Evolutionary conservation across 2,888 invertebrate species (phyloP), one percentile per base, ranked within the genome.

Genomic region (Spodoptera exigua): DNA sequence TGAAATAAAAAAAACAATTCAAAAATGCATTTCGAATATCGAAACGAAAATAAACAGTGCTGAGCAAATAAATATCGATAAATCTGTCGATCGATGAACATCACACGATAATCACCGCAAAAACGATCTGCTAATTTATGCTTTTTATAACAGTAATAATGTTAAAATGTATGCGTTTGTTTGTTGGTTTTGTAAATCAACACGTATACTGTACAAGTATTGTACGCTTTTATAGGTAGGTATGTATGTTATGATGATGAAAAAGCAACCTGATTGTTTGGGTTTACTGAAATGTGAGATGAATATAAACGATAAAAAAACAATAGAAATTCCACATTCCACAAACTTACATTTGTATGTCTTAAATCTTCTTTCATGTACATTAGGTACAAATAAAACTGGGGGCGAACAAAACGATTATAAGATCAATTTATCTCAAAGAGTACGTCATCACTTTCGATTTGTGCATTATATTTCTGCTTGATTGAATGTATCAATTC

Each of bases 11-110:
- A 39, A 13, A 37, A 48, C 16, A 40, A 39, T 70, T 18, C 1
- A 7, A 16, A 68, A 63, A 40, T 47, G 44, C 32, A 57, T 63
- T 52, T 14, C 41, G 11, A 45, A 52, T 67, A 56, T 56, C 45
- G 34, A 62, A 60, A 14, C 43, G 46, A 21, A 82, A 82, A 80
- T 65, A 82, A 75, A 76, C 70, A 81, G 67, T 64, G 76, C 39
- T 73, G 78, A 68, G 63, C 46, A 70, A 80, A 81, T 56, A 61
- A 76, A 76, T 64, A 79, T 80, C 80, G 78, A 82, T 85, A 81
- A 80, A 80, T 80, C 76, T 65, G 70, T 80, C 80, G 60, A 72
- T 66, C n/a, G 21, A 45, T 13, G 48, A 61, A 52, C 67, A 58
- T 57, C 36, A 52, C 21, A 40, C 27, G 47, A 44, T 67, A 34